A percentile compares a stretch with the other conserved stretches of the same genome.
These are phyloP conservation scores for Epinotia brunnichana DNA, from an alignment of 2,888 invertebrate genomes.

Conservation along the genomic window DNA sequence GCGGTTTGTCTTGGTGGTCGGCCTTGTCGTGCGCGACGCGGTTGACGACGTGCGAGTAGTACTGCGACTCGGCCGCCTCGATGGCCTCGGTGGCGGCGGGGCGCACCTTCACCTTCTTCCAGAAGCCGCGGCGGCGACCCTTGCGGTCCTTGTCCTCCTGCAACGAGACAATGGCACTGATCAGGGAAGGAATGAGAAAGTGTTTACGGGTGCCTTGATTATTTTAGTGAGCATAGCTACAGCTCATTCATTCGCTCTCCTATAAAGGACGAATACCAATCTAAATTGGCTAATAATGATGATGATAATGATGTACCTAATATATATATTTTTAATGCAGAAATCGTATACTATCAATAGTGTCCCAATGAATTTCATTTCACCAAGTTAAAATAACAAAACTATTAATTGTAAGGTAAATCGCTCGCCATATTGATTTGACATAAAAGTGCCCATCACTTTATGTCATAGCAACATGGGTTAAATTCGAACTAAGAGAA, in stretches of 20 bases:
- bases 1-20: slow-evolving; percentile 58
- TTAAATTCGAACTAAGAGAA: too few relatives aligned
- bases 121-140: slow-evolving; percentile 86
- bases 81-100: slow-evolving; percentile 85
- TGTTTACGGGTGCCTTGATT: not conserved
- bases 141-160: slow-evolving; percentile 55
- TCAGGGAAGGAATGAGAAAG: not conserved
- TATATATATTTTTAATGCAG: too few relatives aligned
- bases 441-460: too few relatives aligned
- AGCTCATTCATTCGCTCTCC: not conserved
- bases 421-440: too few relatives aligned
- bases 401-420: not conserved
- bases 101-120: slow-evolving; percentile 88
- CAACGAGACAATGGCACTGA: slow-evolving; percentile 48
- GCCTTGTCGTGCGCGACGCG: slow-evolving; percentile 67
- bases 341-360: too few relatives aligned
- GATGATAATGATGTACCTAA: too few relatives aligned
- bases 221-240: not conserved
- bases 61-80: slow-evolving; percentile 91
- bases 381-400: too few relatives aligned
- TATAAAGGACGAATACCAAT: not conserved
- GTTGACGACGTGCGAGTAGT: slow-evolving; percentile 84
- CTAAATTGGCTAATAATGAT: not conserved
- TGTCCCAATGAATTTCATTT: too few relatives aligned
- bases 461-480: too few relatives aligned